Conservation (phyloP, 2,797 vertebrate species). For the Chloroceryle inda region DNA sequence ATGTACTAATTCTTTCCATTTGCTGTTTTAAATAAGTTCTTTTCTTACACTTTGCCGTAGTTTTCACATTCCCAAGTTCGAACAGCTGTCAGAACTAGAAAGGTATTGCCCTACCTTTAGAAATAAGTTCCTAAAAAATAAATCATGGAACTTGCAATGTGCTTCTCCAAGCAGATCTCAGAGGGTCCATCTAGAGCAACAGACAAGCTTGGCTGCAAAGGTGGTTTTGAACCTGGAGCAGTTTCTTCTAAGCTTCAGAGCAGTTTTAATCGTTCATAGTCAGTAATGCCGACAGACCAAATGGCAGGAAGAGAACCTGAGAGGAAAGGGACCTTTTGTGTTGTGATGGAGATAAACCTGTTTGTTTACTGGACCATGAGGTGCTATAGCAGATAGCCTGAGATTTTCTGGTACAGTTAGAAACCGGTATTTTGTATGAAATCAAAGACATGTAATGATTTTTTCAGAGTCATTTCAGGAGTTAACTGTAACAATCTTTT, state of each 20-base stretch:
- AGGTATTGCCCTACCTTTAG: not conserved
- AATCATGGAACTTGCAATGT: not conserved
- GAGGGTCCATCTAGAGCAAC: not conserved
- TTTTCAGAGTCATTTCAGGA: not conserved
- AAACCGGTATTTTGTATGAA: not conserved
- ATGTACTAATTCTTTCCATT: not conserved
- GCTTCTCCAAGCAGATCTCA: not conserved
- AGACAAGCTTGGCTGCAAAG: not conserved
- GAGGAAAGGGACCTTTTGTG: not conserved
- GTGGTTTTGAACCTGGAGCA: not conserved
- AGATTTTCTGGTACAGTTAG: slow-evolving; percentile 13
- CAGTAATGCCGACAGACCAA: not conserved
- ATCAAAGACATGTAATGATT: not conserved
- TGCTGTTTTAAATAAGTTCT: not conserved
- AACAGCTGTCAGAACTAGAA: not conserved
- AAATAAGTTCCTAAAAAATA: not conserved
- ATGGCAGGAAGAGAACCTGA: not conserved
- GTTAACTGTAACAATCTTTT: not conserved
- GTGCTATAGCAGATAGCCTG: not conserved
- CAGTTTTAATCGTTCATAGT: not conserved
- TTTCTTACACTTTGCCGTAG: not conserved
- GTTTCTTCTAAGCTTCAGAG: not conserved
- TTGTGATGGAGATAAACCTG: slow-evolving; percentile 17
- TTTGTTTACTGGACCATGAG: not conserved
- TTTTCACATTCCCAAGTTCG: not conserved